Base-by-base conservation (phyloP, 2,888 invertebrate species). In the Panzeria rudis region DNA sequence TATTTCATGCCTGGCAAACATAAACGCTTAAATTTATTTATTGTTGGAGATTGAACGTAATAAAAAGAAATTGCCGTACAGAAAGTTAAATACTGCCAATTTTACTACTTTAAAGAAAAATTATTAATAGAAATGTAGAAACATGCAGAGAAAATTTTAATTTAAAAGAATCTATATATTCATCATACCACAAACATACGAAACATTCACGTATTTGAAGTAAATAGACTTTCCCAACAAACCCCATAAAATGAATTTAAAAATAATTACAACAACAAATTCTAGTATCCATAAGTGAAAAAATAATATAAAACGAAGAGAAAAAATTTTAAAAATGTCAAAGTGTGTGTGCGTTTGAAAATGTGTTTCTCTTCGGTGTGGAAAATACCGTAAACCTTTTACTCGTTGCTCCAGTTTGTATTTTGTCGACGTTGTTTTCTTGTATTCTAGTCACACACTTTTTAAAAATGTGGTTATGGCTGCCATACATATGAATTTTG, bases 371-470 rank as follows among this genome's bases (percentile, higher is more conserved):
- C 0, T 44, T 52, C 52, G 11, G 72, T 72, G 76, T 71, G 54
- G 66, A 81, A 76, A 80, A 66, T 71, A 72, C 38, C 66, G 44
- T 54, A 81, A 77, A 77, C 66, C 61, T 81, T 72, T 71, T 77
- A 71, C 59, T 23, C 52, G 20, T 23, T 73, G 75, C 54, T 73
- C 47, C 25, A 56, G 59, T 66, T 44, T 73, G 17, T 59, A 35
- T 8, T 17, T 41, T 23, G 50, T 5, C 44, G 32, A 15, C 4
- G n/a, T 29, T 68, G 73, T 61, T 32, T 79, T 79, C 47, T 25
- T 35, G 44, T 77, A 77, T 83, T 76, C 76, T 76, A 83, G 82
- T 83, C 82, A 77, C 82, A 83, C 64, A 83, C 76, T 50, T 64
- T 83, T 77, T 72, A 66, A 73, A 79, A 73, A 75, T 77, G 61